These are phyloP conservation scores for Lottia scabra DNA, from an alignment of 2,888 invertebrate genomes.

Conservation along the genomic window DNA sequence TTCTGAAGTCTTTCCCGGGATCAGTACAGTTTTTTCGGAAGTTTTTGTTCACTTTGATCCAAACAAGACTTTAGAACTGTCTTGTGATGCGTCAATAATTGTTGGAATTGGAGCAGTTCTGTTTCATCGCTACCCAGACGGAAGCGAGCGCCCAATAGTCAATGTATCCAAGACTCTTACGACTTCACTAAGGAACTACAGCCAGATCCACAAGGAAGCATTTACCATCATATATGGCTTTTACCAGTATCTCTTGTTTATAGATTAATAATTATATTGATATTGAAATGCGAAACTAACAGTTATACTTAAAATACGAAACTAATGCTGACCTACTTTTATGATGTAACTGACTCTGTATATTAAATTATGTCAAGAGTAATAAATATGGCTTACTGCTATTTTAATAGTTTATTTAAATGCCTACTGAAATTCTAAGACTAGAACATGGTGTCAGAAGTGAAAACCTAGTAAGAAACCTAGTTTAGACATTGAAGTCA, in stretches of 20 bases:
- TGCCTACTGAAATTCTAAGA: background rate
- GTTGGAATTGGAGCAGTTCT: constrained; percentile 31
- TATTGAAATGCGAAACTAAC: too few species aligned
- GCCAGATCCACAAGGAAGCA: constrained; percentile 29
- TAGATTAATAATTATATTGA: too few species aligned
- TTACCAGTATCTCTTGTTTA: constrained; percentile 17
- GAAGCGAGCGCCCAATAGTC: constrained; percentile 23
- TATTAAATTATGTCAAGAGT: too few species aligned
- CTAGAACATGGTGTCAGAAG: constrained; percentile 7
- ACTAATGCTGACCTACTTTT: too few species aligned
- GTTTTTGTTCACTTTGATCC: constrained; percentile 29
- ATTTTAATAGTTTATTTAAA: too few species aligned
- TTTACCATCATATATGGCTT: constrained; percentile 25
- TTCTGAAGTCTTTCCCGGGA: constrained; percentile 19
- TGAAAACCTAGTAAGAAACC: background rate
- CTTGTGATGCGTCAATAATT: constrained; percentile 33
- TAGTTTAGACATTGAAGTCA: background rate
- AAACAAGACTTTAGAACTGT: constrained; percentile 16
- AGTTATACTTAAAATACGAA: too few species aligned
- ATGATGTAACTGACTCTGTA: too few species aligned
- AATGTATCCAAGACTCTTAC: constrained; percentile 23
- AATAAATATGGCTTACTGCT: too few species aligned
- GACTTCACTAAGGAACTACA: constrained; percentile 19
- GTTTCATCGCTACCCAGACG: constrained; percentile 27
- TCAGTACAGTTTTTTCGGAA: constrained; percentile 25